phyloP scores from a whole-genome alignment of 2,797 vertebrate species.

The Oceanodroma leucorhoa region DNA sequence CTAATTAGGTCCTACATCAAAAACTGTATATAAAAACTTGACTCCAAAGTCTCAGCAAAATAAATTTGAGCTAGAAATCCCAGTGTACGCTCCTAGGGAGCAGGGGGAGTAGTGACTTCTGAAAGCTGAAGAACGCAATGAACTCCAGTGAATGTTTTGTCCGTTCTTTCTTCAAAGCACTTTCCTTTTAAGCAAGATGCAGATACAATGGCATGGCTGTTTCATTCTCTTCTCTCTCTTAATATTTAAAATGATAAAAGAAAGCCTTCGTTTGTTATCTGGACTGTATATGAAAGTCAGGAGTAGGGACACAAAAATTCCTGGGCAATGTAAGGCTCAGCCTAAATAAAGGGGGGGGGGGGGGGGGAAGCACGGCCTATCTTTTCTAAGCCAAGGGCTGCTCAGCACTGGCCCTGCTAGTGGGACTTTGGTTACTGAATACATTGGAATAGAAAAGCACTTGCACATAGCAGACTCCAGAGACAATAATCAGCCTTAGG shows the following conservation, averaged over 20 bases:
- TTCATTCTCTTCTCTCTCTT: slow-evolving; percentile 23
- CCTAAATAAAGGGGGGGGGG: background rate
- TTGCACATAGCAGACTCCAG: slow-evolving; percentile 1
- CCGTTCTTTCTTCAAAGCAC: slow-evolving; percentile 7
- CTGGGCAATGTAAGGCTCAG: background rate
- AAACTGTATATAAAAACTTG: slow-evolving; percentile 75
- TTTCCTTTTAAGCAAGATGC: background rate
- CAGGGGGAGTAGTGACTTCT: slow-evolving; percentile 25
- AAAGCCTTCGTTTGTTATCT: background rate
- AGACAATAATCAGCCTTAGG: slow-evolving; percentile 16
- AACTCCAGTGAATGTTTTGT: slow-evolving; percentile 41
- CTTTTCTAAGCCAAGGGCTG: background rate
- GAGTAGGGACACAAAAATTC: background rate
- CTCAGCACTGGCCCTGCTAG: background rate
- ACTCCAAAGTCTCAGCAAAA: slow-evolving; percentile 75
- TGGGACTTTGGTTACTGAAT: background rate
- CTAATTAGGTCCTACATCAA: slow-evolving; percentile 82
- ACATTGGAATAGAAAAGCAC: slow-evolving; percentile 16
- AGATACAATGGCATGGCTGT: background rate
- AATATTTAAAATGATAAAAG: background rate
- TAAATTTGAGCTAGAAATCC: slow-evolving; percentile 75
- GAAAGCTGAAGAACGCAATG: background rate
- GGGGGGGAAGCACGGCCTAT: background rate
- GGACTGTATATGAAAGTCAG: background rate
- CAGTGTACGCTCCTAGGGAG: slow-evolving; percentile 60